A percentile compares a stretch with the other conserved stretches of the same genome.
These are phyloP conservation scores for Paralinhomoeus sp. DNA, from an alignment of 2,888 invertebrate species.

Conservation along the genomic window DNA sequence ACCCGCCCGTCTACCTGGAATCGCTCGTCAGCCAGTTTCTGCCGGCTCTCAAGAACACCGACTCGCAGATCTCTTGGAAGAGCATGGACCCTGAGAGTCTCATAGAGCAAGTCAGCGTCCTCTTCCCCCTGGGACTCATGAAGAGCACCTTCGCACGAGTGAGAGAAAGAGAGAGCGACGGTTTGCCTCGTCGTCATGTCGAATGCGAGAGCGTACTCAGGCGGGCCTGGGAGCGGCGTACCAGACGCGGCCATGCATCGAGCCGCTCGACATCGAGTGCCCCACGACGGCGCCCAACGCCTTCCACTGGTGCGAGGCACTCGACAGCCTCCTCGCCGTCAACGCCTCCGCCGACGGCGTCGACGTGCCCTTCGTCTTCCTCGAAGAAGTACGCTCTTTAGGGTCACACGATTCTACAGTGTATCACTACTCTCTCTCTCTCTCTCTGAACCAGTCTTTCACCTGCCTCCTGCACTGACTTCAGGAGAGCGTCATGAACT, in stretches of 20 bases:
- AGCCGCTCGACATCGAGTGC: conserved; percentile 69
- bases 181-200: too few relatives aligned
- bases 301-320: conserved; percentile 14
- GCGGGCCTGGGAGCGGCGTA: conserved; percentile 86
- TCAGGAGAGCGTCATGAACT: too few relatives aligned
- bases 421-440: too few relatives aligned
- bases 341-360: too few relatives aligned
- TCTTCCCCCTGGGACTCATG: background rate
- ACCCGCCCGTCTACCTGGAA: conserved; percentile 12
- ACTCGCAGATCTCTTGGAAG: conserved; percentile 23
- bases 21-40: too few relatives aligned
- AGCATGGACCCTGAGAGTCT: conserved; percentile 20
- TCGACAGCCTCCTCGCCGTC: conserved; percentile 1
- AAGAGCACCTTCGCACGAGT: background rate
- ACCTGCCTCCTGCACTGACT: too few relatives aligned
- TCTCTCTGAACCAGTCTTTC: too few relatives aligned
- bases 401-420: too few relatives aligned
- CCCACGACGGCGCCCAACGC: conserved; percentile 85
- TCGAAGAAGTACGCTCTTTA: too few relatives aligned
- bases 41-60: too few relatives aligned
- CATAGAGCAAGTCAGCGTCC: conserved; percentile 13
- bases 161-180: background rate
- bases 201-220: too few relatives aligned
- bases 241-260: conserved; percentile 83
- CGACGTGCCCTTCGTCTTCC: too few relatives aligned